Evolutionary conservation across 1,140 invertebrate genomes (phyloP).

Genomic region (Drosophila simulans): DNA sequence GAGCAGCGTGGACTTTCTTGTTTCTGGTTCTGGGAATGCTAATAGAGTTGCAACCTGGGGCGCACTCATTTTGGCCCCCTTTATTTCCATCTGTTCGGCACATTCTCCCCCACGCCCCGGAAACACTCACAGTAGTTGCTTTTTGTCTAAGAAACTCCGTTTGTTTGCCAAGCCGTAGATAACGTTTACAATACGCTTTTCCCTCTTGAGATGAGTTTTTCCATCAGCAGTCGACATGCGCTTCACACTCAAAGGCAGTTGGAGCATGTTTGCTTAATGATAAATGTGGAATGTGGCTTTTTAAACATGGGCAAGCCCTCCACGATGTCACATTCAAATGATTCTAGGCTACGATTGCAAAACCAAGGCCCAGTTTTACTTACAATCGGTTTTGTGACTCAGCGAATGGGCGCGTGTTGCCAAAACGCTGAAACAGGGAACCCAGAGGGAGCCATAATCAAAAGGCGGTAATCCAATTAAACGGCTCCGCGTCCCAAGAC

Average conservation of each 20-base stretch:
- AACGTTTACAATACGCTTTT: slow-evolving; percentile 56
- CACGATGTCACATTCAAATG: slow-evolving; percentile 33
- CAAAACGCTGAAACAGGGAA: slow-evolving; percentile 33
- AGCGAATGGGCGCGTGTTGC: slow-evolving; percentile 59
- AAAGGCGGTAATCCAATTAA: slow-evolving; percentile 84
- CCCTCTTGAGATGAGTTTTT: slow-evolving; percentile 48
- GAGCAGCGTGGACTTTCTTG: slow-evolving; percentile 39
- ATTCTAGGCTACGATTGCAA: slow-evolving; percentile 23
- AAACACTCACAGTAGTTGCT: slow-evolving; percentile 59
- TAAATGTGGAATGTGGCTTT: slow-evolving; percentile 57
- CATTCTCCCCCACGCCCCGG: slow-evolving; percentile 21
- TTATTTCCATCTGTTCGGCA: slow-evolving; percentile 16
- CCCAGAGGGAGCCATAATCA: slow-evolving; percentile 48
- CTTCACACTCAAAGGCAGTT: slow-evolving; percentile 21
- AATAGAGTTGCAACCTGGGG: slow-evolving; percentile 71
- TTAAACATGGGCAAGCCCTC: slow-evolving; percentile 42
- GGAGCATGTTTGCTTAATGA: slow-evolving; percentile 50
- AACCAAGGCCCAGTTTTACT: slow-evolving; percentile 32
- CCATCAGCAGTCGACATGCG: slow-evolving; percentile 48
- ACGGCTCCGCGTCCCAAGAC: slow-evolving; percentile 59
- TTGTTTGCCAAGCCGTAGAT: slow-evolving; percentile 66
- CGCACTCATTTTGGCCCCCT: slow-evolving; percentile 32
- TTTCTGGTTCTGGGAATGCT: slow-evolving; percentile 72
- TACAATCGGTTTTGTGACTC: slow-evolving; percentile 30
- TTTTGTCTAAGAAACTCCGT: slow-evolving; percentile 49